A percentile compares a stretch with the other conserved stretches of the same genome.
These are phyloP conservation scores for Phataginus tricuspis DNA, from an alignment of 2,797 vertebrate species.

Conservation along the genomic window DNA sequence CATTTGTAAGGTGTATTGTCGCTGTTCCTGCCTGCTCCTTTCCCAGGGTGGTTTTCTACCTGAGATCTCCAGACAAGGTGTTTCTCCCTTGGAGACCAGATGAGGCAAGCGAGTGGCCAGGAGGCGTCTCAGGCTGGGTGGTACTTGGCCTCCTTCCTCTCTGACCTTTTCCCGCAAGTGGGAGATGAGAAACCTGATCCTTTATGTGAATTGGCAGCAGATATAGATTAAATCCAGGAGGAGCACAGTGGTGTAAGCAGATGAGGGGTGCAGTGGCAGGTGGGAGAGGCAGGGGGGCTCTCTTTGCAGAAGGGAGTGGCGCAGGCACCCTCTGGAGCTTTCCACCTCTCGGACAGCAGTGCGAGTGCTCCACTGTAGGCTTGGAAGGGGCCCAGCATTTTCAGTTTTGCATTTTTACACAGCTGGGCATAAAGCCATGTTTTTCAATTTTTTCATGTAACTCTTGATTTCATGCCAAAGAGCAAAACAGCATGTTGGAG, in stretches of 20 bases:
- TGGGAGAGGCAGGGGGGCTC: not conserved
- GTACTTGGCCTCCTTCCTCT: not conserved
- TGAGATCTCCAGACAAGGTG: not conserved
- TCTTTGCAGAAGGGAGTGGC: not conserved
- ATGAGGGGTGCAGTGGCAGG: rapidly evolving
- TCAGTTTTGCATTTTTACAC: not conserved
- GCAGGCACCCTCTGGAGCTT: not conserved
- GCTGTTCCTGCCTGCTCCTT: not conserved
- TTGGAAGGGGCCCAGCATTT: not conserved
- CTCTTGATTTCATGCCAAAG: not conserved
- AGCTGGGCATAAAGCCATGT: too few species aligned
- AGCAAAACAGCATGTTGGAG: not conserved
- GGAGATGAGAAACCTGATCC: not conserved
- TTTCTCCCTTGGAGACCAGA: not conserved
- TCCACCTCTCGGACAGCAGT: rapidly evolving
- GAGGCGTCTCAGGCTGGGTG: not conserved
- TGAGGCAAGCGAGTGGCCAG: not conserved
- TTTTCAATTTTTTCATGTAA: not conserved
- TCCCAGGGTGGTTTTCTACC: not conserved
- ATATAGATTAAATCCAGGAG: not conserved
- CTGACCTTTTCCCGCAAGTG: not conserved
- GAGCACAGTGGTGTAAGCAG: not conserved
- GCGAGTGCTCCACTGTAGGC: rapidly evolving
- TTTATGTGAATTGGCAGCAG: not conserved
- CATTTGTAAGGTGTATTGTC: not conserved